Evolutionary conservation across 2,888 invertebrate genomes (phyloP).

Genomic region (Gordius sp.): DNA sequence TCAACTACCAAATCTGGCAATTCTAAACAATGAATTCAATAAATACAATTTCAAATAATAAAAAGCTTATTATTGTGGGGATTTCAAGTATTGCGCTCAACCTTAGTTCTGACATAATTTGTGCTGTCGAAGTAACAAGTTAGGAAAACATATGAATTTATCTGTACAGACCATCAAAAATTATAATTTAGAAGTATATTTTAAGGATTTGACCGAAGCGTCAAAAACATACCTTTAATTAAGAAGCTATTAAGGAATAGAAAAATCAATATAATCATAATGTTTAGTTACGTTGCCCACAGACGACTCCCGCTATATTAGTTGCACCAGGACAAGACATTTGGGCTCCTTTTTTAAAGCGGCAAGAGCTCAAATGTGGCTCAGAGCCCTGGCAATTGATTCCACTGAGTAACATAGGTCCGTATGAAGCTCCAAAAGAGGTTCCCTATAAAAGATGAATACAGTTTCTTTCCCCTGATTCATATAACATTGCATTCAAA

Average conservation of each 20-base stretch:
- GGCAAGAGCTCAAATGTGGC: not conserved
- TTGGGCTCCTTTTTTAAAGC: not conserved
- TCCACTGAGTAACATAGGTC: not conserved
- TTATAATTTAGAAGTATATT: no score
- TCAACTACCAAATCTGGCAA: constrained; percentile 51
- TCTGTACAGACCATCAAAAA: no score
- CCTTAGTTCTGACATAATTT: no score
- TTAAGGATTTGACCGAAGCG: no score
- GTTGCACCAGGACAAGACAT: not conserved
- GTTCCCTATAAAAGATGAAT: constrained; percentile 6
- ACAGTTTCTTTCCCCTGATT: no score
- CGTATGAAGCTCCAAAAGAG: not conserved
- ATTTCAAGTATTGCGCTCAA: no score
- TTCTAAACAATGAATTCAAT: not conserved
- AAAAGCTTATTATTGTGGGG: no score
- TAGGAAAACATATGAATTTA: no score
- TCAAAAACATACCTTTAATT: no score
- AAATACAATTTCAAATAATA: no score
- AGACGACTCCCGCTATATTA: constrained; percentile 10
- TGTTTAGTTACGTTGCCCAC: constrained; percentile 1
- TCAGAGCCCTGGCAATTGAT: not conserved
- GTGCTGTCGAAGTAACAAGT: no score
- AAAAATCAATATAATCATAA: not conserved
- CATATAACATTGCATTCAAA: no score
- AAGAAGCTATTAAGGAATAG: not conserved